Conservation (phyloP, 2,113 vertebrate species). For the Cyrtonyx montezumae region DNA sequence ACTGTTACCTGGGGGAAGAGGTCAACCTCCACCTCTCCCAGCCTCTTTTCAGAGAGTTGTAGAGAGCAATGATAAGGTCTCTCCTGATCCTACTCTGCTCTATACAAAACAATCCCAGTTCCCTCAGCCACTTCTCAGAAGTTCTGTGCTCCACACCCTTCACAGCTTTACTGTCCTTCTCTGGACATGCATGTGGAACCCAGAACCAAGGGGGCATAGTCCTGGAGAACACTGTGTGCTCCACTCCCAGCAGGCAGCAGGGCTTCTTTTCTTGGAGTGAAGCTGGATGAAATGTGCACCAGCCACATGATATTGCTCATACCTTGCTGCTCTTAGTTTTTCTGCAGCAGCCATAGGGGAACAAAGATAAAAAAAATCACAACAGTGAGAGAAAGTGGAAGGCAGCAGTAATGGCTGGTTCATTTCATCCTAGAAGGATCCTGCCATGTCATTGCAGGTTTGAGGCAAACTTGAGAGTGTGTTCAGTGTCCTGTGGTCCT, state of each 20-base stretch:
- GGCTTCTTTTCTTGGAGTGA: background rate
- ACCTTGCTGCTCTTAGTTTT: background rate
- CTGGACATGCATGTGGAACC: background rate
- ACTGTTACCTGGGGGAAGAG: too few relatives aligned
- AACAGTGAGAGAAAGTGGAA: background rate
- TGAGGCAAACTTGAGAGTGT: background rate
- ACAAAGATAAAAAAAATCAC: background rate
- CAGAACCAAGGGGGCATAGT: background rate
- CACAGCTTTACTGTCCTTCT: too few relatives aligned
- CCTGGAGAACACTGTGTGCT: background rate
- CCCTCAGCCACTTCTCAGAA: too few relatives aligned
- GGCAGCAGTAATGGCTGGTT: background rate
- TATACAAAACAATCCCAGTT: too few relatives aligned
- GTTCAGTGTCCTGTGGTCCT: too few relatives aligned
- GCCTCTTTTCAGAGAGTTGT: too few relatives aligned
- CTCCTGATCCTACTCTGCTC: too few relatives aligned
- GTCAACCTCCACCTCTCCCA: too few relatives aligned
- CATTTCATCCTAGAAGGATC: background rate
- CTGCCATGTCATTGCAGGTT: too few relatives aligned
- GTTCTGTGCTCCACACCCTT: too few relatives aligned
- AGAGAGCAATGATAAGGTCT: too few relatives aligned
- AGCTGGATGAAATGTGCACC: background rate
- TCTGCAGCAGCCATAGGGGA: background rate
- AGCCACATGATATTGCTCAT: background rate
- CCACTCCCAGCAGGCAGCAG: background rate